These are phyloP conservation scores for Troglohyphantes excavatus DNA, from an alignment of 2,888 invertebrate species.

Conservation along the genomic window DNA sequence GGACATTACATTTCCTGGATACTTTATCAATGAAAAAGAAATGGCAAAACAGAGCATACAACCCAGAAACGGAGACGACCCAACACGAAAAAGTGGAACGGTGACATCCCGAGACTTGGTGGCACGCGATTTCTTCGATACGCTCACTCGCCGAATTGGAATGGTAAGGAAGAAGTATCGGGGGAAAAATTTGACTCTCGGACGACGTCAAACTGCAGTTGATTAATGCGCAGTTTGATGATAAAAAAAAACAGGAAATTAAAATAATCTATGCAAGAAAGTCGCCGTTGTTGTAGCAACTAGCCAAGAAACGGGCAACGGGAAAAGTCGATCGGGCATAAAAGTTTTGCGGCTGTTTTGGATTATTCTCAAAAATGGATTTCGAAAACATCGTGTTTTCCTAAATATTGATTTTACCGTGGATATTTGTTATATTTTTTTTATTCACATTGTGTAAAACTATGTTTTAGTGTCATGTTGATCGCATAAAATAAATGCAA, in stretches of 20 bases:
- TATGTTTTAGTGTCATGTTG: too few relatives aligned
- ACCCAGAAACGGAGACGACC: constrained; percentile 53
- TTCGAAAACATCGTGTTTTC: too few relatives aligned
- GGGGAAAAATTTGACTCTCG: not conserved
- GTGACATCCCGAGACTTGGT: constrained; percentile 44
- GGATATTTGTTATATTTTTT: too few relatives aligned
- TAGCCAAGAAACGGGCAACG: not conserved
- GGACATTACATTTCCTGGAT: constrained; percentile 23
- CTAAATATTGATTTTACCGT: too few relatives aligned
- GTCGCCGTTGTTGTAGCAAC: not conserved
- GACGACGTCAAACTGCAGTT: not conserved
- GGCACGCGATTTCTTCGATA: constrained; percentile 55
- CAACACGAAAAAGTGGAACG: constrained; percentile 65
- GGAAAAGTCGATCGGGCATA: too few relatives aligned
- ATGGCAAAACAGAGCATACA: constrained; percentile 73
- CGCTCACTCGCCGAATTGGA: constrained; percentile 8
- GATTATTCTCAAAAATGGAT: too few relatives aligned
- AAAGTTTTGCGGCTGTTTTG: too few relatives aligned
- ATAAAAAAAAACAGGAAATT: not conserved
- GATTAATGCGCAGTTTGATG: not conserved
- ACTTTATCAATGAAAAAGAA: constrained; percentile 25
- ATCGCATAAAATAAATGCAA: too few relatives aligned
- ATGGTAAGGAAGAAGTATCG: not conserved
- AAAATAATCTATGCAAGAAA: not conserved
- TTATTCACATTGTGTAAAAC: too few relatives aligned